phyloP scores from a whole-genome alignment of 2,797 vertebrate genomes.

The Bradypus variegatus region DNA sequence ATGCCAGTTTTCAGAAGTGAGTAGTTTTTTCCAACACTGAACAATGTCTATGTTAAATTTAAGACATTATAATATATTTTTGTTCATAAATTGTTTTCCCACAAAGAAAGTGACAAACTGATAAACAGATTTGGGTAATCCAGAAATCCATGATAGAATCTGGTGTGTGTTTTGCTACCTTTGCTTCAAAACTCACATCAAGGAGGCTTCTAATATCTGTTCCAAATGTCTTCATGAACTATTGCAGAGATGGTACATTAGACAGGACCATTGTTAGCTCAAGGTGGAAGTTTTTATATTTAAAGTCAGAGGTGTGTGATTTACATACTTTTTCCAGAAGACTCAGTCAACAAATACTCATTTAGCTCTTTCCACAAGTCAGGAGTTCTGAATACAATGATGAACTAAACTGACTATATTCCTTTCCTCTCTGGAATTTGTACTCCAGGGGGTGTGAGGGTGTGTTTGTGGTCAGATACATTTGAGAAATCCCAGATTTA shows the following conservation, averaged over 20 bases:
- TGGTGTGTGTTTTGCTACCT: neutral
- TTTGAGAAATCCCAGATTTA: neutral
- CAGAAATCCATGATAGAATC: neutral
- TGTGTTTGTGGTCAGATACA: neutral
- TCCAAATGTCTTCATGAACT: neutral
- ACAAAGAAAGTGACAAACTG: neutral
- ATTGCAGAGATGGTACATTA: neutral
- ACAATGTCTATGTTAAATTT: neutral
- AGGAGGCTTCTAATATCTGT: neutral
- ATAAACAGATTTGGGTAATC: neutral
- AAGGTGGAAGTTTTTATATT: neutral
- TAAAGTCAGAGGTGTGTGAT: neutral
- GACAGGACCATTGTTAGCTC: neutral
- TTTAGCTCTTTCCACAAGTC: neutral
- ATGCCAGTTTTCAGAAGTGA: neutral
- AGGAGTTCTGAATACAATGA: neutral
- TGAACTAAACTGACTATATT: neutral
- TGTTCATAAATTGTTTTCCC: neutral
- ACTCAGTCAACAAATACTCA: neutral
- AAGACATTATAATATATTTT: neutral
- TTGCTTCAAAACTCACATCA: neutral
- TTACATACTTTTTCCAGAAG: neutral
- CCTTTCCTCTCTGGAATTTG: neutral
- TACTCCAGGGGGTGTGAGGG: too few species aligned
- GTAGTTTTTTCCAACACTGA: neutral